Evolutionary conservation across 2,888 invertebrate species (phyloP), one percentile per base, ranked within the genome.

Genomic region (Pegoplata infirma): DNA sequence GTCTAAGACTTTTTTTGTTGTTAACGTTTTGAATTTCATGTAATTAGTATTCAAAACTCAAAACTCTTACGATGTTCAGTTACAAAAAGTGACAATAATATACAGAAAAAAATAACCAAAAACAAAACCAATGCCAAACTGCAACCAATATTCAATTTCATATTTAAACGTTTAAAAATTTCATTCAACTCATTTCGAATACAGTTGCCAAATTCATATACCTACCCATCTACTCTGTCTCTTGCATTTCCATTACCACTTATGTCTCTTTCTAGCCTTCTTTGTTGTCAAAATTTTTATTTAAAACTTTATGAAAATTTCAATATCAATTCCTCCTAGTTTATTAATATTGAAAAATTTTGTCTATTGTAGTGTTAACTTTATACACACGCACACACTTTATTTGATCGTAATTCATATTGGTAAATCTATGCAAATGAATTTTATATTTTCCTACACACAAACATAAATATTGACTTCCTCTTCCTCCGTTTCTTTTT

Each of bases 61-160:
- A 47, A 28, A 61, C 66, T 72, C 67, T 79, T 79, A 67, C 79
- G 75, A 67, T 63, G 46, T 71, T 56, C 71, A 71, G 66, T 79
- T 79, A 75, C 79, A 72, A n/a, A n/a, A n/a, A 75, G 66, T 75
- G 79, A 79, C 79, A 75, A 75, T 67, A 71, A 51, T 61, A 56
- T 63, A 64, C 17, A 71, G n/a, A n/a, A n/a, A n/a, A n/a, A n/a
- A n/a, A n/a, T n/a, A 66, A 49, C 74, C 17, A 44, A 53, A 67
- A 66, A 63, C 17, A 53, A n/a, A n/a, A 32, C 44, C 56, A 6
- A 28, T 79, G 79, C 71, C 71, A 72, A 79, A 79, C 56, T 75
- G 75, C 79, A 75, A 23, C 40, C 21, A 17, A 46, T 19, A 44
- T 3, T 44, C 55, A 63, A 25, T 76, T 76, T 76, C 63, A 56